A percentile compares a stretch with the other conserved stretches of the same genome.
Conservation (phyloP, 1,140 invertebrate species). For the Oppia nitens region DNA sequence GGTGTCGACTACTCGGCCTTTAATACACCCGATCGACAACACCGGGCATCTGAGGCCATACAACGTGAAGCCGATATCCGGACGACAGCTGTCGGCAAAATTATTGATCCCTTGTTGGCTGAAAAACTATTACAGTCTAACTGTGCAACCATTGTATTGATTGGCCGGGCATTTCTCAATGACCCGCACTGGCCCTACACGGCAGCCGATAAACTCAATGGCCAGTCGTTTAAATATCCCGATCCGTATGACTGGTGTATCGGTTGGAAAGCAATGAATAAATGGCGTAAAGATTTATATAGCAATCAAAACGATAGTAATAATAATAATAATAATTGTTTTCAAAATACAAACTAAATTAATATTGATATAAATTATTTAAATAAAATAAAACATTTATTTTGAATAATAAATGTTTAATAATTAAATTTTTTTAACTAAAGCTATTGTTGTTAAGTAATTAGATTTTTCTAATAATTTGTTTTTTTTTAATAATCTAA, state of each 20-base stretch:
- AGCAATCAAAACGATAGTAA: too few relatives aligned
- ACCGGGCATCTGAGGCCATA: neutral
- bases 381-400: too few relatives aligned
- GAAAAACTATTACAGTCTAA: neutral
- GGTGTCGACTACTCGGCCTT: neutral
- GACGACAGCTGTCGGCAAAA: slow-evolving; percentile 2
- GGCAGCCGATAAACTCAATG: neutral
- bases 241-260: neutral
- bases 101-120: neutral
- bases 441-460: too few relatives aligned
- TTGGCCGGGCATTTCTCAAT: neutral
- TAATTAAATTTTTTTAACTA: too few relatives aligned
- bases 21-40: neutral
- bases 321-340: too few relatives aligned
- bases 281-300: too few relatives aligned
- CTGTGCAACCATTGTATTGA: neutral
- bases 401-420: too few relatives aligned
- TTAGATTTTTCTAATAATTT: too few relatives aligned
- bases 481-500: too few relatives aligned
- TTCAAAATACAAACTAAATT: too few relatives aligned
- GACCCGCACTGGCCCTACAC: slow-evolving; percentile 5
- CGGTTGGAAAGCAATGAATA: too few relatives aligned
- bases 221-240: neutral
- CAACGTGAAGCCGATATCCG: neutral
- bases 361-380: too few relatives aligned